Evolutionary conservation across 2,113 vertebrate species (phyloP).

Genomic region (Cheirogaleus medius): DNA sequence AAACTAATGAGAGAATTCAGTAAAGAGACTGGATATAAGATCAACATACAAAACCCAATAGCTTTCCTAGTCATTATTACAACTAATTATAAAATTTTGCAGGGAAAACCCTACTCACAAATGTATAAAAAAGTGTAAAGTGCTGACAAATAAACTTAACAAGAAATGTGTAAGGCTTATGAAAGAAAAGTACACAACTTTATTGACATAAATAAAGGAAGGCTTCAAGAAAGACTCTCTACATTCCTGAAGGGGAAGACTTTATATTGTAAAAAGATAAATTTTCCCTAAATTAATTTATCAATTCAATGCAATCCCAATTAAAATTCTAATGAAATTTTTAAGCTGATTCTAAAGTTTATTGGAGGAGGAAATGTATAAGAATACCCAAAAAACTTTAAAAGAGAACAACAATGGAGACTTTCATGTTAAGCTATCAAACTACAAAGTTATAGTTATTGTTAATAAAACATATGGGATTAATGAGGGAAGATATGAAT

Average conservation of each 20-base stretch:
- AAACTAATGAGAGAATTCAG: background rate
- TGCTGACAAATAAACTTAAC: background rate
- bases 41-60: background rate
- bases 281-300: background rate
- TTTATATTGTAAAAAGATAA: background rate
- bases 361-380: background rate
- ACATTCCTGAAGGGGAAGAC: background rate
- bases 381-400: background rate
- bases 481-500: background rate
- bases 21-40: background rate
- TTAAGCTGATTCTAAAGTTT: background rate
- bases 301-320: background rate
- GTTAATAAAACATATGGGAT: background rate
- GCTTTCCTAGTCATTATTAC: background rate
- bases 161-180: background rate
- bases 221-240: background rate
- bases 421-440: background rate
- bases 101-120: background rate
- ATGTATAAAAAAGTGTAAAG: background rate
- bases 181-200: background rate
- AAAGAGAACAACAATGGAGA: background rate
- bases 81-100: background rate
- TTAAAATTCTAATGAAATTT: background rate
- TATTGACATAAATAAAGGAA: background rate
- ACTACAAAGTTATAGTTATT: background rate